Conservation (phyloP, 1,140 invertebrate genomes). For the Callitettix versicolor region DNA sequence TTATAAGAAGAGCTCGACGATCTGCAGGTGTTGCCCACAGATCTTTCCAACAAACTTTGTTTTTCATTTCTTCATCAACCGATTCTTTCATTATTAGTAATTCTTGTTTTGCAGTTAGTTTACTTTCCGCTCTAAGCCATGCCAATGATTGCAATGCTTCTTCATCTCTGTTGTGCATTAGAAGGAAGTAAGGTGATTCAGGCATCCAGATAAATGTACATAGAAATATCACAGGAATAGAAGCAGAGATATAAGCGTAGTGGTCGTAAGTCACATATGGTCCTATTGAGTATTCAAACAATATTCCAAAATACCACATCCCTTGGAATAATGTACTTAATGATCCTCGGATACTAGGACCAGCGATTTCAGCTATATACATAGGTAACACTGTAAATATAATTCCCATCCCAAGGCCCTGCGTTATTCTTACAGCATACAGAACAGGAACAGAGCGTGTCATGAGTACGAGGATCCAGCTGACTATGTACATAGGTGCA, state of each 20-base stretch:
- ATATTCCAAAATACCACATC: slow-evolving; percentile 64
- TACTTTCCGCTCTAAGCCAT: slow-evolving; percentile 44
- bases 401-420: slow-evolving; percentile 59
- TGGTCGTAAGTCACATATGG: slow-evolving; percentile 54
- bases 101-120: slow-evolving; percentile 16
- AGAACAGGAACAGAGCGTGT: slow-evolving; percentile 41
- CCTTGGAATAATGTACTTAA: slow-evolving; percentile 68
- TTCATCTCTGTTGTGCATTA: slow-evolving; percentile 44
- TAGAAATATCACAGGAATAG: slow-evolving; percentile 47
- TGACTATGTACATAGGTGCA: slow-evolving; percentile 58
- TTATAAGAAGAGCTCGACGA: slow-evolving; percentile 23
- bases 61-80: slow-evolving; percentile 14
- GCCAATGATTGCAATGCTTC: slow-evolving; percentile 52
- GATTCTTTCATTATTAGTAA: slow-evolving; percentile 19
- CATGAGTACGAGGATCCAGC: slow-evolving; percentile 48
- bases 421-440: slow-evolving; percentile 24
- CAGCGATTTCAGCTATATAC: slow-evolving; percentile 73
- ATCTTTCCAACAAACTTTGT: slow-evolving; percentile 18
- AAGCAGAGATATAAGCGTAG: slow-evolving; percentile 51
- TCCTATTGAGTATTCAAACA: slow-evolving; percentile 65
- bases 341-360: slow-evolving; percentile 24
- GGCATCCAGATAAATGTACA: slow-evolving; percentile 62
- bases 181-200: slow-evolving; percentile 66
- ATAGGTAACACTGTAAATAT: slow-evolving; percentile 68
- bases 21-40: slow-evolving; percentile 16